Percentiles rank a stretch among this genome's conserved stretches.
Conservation (phyloP, 2,888 invertebrate genomes). For the Philereme transversata region DNA sequence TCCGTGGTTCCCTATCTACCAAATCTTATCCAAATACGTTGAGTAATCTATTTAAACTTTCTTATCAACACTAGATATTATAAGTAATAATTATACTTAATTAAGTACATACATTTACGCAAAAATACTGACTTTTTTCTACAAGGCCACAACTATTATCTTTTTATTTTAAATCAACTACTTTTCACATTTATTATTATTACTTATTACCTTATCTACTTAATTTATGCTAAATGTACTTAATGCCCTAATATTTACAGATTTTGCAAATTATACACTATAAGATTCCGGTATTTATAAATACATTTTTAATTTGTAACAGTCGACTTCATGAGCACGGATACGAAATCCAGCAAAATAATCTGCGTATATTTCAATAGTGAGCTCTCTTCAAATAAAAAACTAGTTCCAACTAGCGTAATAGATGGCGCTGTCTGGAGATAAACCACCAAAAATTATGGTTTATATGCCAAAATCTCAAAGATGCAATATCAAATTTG, state of each 20-base stretch:
- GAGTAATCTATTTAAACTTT: too few species aligned
- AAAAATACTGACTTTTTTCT: conserved; percentile 15
- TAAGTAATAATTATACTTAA: not conserved
- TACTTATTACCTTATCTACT: not conserved
- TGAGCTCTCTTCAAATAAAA: too few species aligned
- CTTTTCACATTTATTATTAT: not conserved
- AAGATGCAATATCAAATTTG: too few species aligned
- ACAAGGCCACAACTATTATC: conserved; percentile 44
- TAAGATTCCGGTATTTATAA: too few species aligned
- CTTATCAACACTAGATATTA: too few species aligned
- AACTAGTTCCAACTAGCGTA: too few species aligned
- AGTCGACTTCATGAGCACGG: not conserved
- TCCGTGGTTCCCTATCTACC: too few species aligned
- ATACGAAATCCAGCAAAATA: too few species aligned
- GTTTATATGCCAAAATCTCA: too few species aligned
- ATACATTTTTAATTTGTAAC: not conserved
- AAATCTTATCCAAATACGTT: too few species aligned
- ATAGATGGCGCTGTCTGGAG: too few species aligned
- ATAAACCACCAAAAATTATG: too few species aligned
- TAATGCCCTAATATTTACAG: not conserved
- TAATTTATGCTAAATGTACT: not conserved
- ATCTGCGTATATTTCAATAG: not conserved
- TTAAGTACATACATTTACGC: conserved; percentile 3
- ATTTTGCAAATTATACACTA: not conserved
- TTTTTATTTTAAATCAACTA: not conserved